A percentile compares a stretch with the other conserved stretches of the same genome.
These are phyloP conservation scores for Teleiodes luculella DNA, from an alignment of 2,888 invertebrate species.

Conservation along the genomic window DNA sequence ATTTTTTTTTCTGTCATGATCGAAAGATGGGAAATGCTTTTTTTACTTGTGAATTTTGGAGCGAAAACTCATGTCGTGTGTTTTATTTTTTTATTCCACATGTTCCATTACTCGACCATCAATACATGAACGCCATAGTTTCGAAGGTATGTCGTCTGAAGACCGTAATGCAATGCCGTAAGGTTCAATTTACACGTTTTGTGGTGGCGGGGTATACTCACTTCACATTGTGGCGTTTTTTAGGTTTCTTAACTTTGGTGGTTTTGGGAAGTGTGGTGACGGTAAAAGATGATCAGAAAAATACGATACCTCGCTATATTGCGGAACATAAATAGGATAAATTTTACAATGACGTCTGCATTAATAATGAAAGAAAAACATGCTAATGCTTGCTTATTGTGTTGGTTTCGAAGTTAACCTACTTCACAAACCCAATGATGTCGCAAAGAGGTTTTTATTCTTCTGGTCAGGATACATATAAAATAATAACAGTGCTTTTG, in stretches of 20 bases:
- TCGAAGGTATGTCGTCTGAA: slow-evolving; percentile 19
- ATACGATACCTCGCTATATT: no score
- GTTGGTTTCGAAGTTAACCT: no score
- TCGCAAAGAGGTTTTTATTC: no score
- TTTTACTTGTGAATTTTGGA: neutral
- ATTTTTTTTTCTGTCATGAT: neutral
- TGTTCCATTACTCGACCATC: slow-evolving; percentile 21
- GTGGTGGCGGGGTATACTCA: slow-evolving; percentile 10
- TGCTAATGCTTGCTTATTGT: no score
- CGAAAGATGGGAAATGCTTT: neutral
- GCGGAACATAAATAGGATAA: no score
- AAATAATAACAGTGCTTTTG: no score
- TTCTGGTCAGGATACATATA: no score
- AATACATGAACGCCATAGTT: slow-evolving; percentile 25
- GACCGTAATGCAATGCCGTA: slow-evolving; percentile 1
- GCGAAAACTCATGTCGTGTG: neutral
- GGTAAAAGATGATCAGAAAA: no score
- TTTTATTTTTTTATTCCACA: slow-evolving; percentile 14
- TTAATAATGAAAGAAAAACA: no score
- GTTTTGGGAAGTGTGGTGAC: neutral
- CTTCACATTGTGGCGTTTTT: slow-evolving; percentile 21
- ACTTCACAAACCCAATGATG: no score
- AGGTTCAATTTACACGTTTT: slow-evolving; percentile 3
- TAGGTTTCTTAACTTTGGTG: neutral
- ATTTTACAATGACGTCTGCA: no score